Conservation (phyloP, 2,888 invertebrate genomes). For the Drosophila demipolita region DNA sequence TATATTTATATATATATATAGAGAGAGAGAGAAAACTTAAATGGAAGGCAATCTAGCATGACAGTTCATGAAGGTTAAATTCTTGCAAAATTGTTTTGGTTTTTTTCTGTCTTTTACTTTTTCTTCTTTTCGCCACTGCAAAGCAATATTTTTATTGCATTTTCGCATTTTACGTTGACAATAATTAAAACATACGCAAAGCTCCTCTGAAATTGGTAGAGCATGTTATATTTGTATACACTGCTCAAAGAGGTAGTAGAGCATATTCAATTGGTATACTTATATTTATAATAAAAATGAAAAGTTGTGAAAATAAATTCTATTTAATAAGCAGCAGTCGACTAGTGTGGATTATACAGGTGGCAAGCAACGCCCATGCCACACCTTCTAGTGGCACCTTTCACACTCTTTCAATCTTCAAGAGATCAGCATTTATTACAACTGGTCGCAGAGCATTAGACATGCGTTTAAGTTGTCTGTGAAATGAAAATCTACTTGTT, state of each 20-base stretch:
- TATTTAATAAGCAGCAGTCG: not conserved
- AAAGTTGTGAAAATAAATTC: not conserved
- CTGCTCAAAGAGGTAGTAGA: not conserved
- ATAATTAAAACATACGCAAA: slow-evolving; percentile 70
- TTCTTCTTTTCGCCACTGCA: slow-evolving; percentile 1
- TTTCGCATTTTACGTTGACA: slow-evolving; percentile 31
- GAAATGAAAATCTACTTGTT: not conserved
- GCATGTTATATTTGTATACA: slow-evolving; percentile 41
- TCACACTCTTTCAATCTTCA: not conserved
- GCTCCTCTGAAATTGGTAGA: slow-evolving; percentile 54
- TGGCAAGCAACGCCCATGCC: not conserved
- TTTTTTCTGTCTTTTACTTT: not conserved
- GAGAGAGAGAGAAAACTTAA: slow-evolving; percentile 1
- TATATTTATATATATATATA: not conserved
- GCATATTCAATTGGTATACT: not conserved
- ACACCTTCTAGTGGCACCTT: not conserved
- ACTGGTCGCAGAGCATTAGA: not conserved
- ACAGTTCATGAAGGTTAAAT: slow-evolving; percentile 77
- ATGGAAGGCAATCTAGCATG: slow-evolving; percentile 70
- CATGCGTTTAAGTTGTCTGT: not conserved
- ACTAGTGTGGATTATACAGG: not conserved
- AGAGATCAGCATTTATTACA: not conserved
- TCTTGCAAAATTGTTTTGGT: slow-evolving; percentile 68
- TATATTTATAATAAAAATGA: not conserved
- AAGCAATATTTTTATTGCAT: slow-evolving; percentile 11